Conservation (phyloP, 2,797 vertebrate species). For the Nyctalus aviator region DNA sequence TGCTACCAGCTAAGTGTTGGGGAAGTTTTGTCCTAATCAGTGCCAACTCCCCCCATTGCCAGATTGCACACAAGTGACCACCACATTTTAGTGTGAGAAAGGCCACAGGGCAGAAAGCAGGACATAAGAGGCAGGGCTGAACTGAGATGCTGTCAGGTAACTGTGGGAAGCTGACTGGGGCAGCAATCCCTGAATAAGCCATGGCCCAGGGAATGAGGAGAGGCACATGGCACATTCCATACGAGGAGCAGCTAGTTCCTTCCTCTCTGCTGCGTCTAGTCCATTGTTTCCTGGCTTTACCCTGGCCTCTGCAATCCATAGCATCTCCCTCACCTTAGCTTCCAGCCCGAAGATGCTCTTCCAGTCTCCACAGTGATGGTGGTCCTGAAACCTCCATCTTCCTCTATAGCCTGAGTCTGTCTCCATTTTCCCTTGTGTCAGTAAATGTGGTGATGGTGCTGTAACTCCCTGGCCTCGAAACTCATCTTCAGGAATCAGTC, state of each 20-base stretch:
- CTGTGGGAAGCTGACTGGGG: not conserved
- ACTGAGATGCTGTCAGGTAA: not conserved
- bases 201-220: not conserved
- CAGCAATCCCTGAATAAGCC: not conserved
- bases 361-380: not conserved
- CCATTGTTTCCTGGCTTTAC: not conserved
- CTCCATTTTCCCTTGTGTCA: not conserved
- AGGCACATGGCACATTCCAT: not conserved
- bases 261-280: not conserved
- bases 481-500: not conserved
- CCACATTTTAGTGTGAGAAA: not conserved
- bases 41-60: not conserved
- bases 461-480: not conserved
- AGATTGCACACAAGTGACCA: not conserved
- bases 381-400: not conserved
- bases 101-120: not conserved
- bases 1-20: not conserved
- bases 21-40: not conserved
- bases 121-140: not conserved
- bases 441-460: not conserved
- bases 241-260: not conserved
- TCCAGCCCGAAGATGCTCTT: not conserved
- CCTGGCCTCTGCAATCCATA: not conserved
- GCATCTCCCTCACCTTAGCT: not conserved
- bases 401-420: not conserved